These are phyloP conservation scores for Eurypyga helias DNA, from an alignment of 2,113 vertebrate species.

Conservation along the genomic window DNA sequence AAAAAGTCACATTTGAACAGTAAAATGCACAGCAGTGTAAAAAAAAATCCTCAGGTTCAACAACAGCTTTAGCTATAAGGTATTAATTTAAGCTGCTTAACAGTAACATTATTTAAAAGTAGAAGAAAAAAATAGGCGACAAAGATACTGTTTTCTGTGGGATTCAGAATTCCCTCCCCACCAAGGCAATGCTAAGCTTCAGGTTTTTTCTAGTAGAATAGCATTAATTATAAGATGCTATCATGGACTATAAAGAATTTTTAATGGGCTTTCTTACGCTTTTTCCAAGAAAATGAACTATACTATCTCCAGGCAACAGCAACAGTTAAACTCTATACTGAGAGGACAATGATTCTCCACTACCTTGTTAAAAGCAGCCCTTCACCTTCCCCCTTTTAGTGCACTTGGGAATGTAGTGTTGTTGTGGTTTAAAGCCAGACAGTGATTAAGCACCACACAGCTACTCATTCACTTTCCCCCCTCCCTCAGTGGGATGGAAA, in stretches of 20 bases:
- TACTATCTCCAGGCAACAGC: neutral
- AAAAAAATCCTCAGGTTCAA: neutral
- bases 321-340: neutral
- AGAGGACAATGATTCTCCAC: neutral
- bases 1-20: neutral
- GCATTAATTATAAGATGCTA: neutral
- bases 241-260: neutral
- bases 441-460: too few species aligned
- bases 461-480: too few species aligned
- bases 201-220: neutral
- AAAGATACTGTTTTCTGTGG: neutral
- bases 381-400: neutral
- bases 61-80: neutral
- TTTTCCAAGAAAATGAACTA: neutral
- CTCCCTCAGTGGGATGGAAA: too few species aligned
- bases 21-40: neutral
- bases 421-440: too few species aligned
- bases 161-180: fast-evolving
- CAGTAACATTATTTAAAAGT: neutral
- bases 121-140: neutral
- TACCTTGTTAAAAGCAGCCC: neutral
- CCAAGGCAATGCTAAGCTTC: neutral
- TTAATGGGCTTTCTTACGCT: neutral
- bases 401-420: neutral
- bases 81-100: neutral